Percentiles rank a stretch among this genome's conserved stretches.
These are phyloP conservation scores for Pycnonotus jocosus DNA, from an alignment of 2,113 vertebrate species.

Conservation along the genomic window DNA sequence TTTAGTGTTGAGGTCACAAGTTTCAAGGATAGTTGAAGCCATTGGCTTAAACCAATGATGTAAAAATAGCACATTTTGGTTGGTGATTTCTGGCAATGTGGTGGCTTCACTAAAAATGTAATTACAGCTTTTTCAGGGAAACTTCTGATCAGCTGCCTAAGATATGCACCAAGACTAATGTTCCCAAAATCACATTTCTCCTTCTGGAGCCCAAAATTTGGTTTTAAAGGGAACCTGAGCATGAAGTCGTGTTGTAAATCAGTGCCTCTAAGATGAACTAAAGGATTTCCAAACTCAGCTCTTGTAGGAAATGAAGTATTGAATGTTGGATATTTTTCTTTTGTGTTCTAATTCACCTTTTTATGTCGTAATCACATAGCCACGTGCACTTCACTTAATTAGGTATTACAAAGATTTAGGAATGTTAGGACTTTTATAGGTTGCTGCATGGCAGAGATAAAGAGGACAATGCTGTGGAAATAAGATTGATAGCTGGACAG, in stretches of 20 bases:
- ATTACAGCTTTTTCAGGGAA: background rate
- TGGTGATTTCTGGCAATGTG: background rate
- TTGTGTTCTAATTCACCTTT: background rate
- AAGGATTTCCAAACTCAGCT: background rate
- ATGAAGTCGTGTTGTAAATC: background rate
- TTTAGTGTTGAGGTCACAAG: background rate
- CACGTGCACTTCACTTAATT: background rate
- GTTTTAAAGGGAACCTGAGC: background rate
- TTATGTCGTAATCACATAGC: background rate
- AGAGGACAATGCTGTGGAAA: slow-evolving; percentile 57
- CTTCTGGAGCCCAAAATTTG: background rate
- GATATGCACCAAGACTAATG: background rate
- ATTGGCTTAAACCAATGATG: background rate
- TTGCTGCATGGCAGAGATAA: slow-evolving; percentile 64
- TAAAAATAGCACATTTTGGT: background rate
- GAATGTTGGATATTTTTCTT: background rate
- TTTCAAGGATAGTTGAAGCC: background rate
- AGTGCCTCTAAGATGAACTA: background rate
- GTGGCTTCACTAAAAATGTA: background rate
- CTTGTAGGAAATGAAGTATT: background rate
- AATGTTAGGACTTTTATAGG: slow-evolving; percentile 7
- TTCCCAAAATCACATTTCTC: background rate
- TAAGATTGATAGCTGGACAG: slow-evolving; percentile 19
- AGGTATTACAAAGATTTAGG: background rate
- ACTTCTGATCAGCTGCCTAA: background rate